A percentile compares a stretch with the other conserved stretches of the same genome.
Conservation (phyloP, 2,113 vertebrate genomes). For the Embiotoca jacksoni region DNA sequence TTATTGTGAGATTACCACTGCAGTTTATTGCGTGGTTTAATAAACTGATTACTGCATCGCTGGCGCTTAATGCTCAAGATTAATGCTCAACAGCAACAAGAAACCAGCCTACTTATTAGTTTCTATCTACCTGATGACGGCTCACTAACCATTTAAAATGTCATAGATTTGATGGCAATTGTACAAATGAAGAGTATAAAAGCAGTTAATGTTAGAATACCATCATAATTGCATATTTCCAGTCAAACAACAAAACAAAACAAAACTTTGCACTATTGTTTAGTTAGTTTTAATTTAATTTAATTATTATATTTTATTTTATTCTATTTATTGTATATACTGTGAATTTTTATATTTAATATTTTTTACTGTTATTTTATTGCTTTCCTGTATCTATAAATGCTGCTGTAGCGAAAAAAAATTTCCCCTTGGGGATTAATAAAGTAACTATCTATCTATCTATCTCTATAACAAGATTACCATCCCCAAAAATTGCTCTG, state of each 20-base stretch:
- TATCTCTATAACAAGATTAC: neutral
- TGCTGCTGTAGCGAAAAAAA: too few relatives aligned
- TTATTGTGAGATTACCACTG: slow-evolving; percentile 28
- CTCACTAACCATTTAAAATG: neutral
- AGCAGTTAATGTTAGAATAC: neutral
- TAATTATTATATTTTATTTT: too few relatives aligned
- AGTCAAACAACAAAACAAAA: too few relatives aligned
- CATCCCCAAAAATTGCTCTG: neutral
- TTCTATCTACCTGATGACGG: slow-evolving; percentile 7
- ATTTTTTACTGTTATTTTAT: too few relatives aligned
- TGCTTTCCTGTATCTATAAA: too few relatives aligned
- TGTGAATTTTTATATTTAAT: too few relatives aligned
- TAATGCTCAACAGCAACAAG: slow-evolving; percentile 4
- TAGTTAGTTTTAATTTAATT: too few relatives aligned
- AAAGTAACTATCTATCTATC: too few relatives aligned
- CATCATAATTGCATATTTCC: neutral
- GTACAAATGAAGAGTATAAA: neutral
- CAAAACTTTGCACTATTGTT: too few relatives aligned
- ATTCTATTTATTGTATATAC: too few relatives aligned
- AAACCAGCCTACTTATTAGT: neutral
- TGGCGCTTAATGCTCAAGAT: slow-evolving; percentile 22
- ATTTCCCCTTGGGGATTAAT: too few relatives aligned
- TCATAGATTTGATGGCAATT: neutral
- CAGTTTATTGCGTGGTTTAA: slow-evolving; percentile 29
- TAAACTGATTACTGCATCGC: slow-evolving; percentile 23